Conservation (phyloP, 2,888 invertebrate species). For the Mamestra brassicae region DNA sequence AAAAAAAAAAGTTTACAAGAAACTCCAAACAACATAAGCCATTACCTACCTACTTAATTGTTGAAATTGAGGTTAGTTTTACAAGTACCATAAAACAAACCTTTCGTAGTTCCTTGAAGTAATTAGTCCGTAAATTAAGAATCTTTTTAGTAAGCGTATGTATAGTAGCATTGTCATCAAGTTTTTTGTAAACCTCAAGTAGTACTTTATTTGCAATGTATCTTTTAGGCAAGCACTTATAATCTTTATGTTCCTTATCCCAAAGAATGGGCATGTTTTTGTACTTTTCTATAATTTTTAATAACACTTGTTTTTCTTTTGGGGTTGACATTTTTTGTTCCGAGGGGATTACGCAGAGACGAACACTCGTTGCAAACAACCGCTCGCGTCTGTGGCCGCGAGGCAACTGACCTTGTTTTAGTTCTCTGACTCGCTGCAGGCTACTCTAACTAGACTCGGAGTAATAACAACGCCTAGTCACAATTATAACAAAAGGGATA, state of each 20-base stretch:
- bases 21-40: not conserved
- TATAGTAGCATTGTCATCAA: conserved; percentile 12
- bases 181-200: conserved; percentile 21
- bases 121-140: conserved; percentile 39
- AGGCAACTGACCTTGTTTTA: conserved; percentile 40
- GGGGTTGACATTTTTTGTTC: conserved; percentile 19
- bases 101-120: conserved; percentile 32
- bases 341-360: not conserved
- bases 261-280: conserved; percentile 29
- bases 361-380: not conserved
- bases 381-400: not conserved
- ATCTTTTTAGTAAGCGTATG: conserved; percentile 29
- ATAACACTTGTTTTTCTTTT: conserved; percentile 25
- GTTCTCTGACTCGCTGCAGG: conserved; percentile 34
- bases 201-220: conserved; percentile 6
- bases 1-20: not conserved
- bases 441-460: conserved; percentile 37
- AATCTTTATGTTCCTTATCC: conserved; percentile 34
- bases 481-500: no score
- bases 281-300: conserved; percentile 35
- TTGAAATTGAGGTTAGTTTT: conserved; percentile 9
- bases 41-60: not conserved
- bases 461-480: not conserved
- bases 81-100: conserved; percentile 2
- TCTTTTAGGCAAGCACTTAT: conserved; percentile 22